phyloP scores from a whole-genome alignment of 2,888 invertebrate species.

The Oconnorella tubifera region DNA sequence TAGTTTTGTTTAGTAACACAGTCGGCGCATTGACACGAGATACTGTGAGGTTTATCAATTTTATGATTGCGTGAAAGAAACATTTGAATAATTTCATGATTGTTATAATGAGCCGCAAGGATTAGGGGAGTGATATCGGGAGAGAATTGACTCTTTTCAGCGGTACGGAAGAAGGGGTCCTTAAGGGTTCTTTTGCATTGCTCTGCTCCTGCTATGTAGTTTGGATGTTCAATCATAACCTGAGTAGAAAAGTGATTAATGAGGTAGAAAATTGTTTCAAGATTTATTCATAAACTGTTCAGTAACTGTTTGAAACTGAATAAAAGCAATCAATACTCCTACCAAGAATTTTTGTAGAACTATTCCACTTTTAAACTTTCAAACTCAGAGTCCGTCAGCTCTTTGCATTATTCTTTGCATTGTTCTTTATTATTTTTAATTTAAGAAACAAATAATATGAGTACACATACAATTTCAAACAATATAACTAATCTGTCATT shows the following conservation, averaged over 20 bases:
- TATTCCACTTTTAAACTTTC: no score
- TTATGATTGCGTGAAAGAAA: slow-evolving; percentile 66
- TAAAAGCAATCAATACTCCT: no score
- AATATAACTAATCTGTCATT: no score
- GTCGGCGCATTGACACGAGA: slow-evolving; percentile 55
- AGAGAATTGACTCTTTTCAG: slow-evolving; percentile 62
- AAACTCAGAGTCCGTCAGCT: no score
- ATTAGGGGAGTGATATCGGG: slow-evolving; percentile 69
- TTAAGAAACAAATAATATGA: no score
- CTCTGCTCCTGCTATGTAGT: slow-evolving; percentile 56
- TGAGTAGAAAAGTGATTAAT: neutral
- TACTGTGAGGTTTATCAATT: slow-evolving; percentile 65
- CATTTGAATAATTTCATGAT: slow-evolving; percentile 68
- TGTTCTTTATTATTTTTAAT: no score
- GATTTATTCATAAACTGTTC: no score
- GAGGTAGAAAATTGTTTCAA: neutral
- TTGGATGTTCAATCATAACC: slow-evolving; percentile 60
- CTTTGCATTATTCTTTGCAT: no score
- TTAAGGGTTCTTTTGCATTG: slow-evolving; percentile 46
- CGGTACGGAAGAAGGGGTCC: slow-evolving; percentile 56
- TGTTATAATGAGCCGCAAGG: slow-evolving; percentile 69
- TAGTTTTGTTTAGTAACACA: slow-evolving; percentile 56
- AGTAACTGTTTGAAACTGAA: no score
- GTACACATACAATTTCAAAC: no score
- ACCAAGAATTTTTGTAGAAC: no score